Evolutionary conservation across 2,797 vertebrate species (phyloP), one percentile per base, ranked within the genome.

Genomic region (Nyctalus aviator): DNA sequence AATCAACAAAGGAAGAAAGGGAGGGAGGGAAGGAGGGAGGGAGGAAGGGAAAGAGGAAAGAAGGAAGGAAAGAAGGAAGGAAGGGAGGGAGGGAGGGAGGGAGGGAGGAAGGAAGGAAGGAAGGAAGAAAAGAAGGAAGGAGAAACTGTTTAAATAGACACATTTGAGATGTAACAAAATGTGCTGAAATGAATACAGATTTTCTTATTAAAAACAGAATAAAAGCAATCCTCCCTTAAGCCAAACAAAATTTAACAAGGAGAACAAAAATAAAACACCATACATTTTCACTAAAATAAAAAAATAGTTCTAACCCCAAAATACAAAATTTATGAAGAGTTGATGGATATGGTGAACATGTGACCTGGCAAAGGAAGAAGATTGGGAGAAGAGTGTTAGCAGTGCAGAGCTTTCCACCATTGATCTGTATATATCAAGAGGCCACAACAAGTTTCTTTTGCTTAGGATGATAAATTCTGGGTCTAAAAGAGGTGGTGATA

Each of bases 201-300:
- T 77, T 85, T 92, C 50, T 35, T 11, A 95, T 78, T 91, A 95
- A 86, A 93, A 90, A 53, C 10, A 91, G 55, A 78, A 88, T 91
- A 82, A 87, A 66, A 77, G 27, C 25, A 94, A 93, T 68, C 32
- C 59, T 85, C 25, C 17, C 71, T 88, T 72, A 82, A 88, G 48
- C 14, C 20, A 83, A 59, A 35, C 68, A 83, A 94, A 89, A 91
- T 37, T 25, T 84, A 84, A 86, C 30, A 71, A 48, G 41, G 8
- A 90, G 6, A 71, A 91, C 8, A 95, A 84, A 85, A 76, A 50
- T 13, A 37, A 85, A 69, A 88, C 4, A 41, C 1, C 53, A 27
- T 41, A 41, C 1, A 46, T 83, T 71, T 75, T 86, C 68, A 89
- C 64, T 94, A 64, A 91, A 78, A 59, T 59, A 21, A 89, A 53